A percentile compares a stretch with the other conserved stretches of the same genome.
These are phyloP conservation scores for Labeo rohita DNA, from an alignment of 2,113 vertebrate genomes.

Conservation along the genomic window DNA sequence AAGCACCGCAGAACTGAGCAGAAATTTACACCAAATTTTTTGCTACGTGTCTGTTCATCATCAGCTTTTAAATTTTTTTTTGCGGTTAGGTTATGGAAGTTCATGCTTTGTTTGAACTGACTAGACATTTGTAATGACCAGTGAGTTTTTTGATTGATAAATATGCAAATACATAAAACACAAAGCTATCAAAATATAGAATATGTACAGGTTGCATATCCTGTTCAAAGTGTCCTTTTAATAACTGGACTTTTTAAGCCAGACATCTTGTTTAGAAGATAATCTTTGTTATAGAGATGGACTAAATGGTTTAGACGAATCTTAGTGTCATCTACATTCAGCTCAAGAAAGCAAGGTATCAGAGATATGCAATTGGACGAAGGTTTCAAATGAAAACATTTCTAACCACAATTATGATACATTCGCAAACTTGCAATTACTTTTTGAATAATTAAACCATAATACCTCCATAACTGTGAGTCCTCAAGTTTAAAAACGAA, in stretches of 20 bases:
- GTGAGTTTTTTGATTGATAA: background rate
- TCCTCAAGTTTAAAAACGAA: background rate
- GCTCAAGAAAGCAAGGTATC: background rate
- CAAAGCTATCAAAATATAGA: conserved; percentile 15
- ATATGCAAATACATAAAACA: conserved; percentile 29
- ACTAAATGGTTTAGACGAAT: background rate
- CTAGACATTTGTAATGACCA: background rate
- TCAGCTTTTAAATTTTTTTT: background rate
- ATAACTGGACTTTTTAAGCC: background rate
- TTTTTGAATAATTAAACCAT: background rate
- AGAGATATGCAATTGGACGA: background rate
- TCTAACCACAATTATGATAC: conserved; percentile 23
- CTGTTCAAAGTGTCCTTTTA: background rate
- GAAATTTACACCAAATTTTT: conserved; percentile 1
- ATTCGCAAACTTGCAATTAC: conserved; percentile 13
- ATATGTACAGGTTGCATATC: conserved; percentile 36
- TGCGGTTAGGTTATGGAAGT: background rate
- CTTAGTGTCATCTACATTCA: background rate
- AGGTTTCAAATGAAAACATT: background rate
- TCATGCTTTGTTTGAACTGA: conserved; percentile 1
- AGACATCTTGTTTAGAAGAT: background rate
- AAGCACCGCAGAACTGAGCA: background rate
- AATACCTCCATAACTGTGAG: background rate
- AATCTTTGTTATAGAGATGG: background rate
- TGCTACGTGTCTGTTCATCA: background rate